Conservation (phyloP, 2,797 vertebrate genomes). For the Erethizon dorsatum region DNA sequence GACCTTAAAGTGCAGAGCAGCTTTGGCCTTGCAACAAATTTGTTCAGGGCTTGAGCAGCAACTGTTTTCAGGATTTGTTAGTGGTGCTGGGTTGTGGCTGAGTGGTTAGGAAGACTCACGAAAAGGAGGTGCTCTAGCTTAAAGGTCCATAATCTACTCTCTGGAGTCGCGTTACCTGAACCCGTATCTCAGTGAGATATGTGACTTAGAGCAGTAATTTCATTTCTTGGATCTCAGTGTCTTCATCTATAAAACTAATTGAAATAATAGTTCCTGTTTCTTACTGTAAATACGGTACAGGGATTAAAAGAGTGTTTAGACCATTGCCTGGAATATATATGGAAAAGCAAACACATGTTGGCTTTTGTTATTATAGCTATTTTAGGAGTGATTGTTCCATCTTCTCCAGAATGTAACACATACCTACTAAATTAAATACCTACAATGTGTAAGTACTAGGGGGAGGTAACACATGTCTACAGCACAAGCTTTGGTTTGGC, state of each 20-base stretch:
- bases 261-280: background rate
- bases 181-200: background rate
- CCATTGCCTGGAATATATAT: background rate
- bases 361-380: background rate
- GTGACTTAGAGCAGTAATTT: background rate
- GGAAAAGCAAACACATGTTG: background rate
- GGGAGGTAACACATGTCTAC: background rate
- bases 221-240: background rate
- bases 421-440: background rate
- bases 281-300: background rate
- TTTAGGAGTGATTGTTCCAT: background rate
- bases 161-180: background rate
- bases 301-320: background rate
- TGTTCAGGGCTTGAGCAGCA: background rate
- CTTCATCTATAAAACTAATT: background rate
- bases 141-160: background rate
- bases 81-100: background rate
- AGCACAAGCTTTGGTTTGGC: background rate
- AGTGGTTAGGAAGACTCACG: background rate
- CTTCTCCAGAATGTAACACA: background rate
- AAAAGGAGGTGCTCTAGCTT: background rate
- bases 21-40: background rate
- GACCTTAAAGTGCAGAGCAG: rapidly evolving
- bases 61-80: background rate
- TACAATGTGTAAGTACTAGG: background rate